phyloP scores from a whole-genome alignment of 1,140 invertebrate species.

The Zaprionus nigranus region DNA sequence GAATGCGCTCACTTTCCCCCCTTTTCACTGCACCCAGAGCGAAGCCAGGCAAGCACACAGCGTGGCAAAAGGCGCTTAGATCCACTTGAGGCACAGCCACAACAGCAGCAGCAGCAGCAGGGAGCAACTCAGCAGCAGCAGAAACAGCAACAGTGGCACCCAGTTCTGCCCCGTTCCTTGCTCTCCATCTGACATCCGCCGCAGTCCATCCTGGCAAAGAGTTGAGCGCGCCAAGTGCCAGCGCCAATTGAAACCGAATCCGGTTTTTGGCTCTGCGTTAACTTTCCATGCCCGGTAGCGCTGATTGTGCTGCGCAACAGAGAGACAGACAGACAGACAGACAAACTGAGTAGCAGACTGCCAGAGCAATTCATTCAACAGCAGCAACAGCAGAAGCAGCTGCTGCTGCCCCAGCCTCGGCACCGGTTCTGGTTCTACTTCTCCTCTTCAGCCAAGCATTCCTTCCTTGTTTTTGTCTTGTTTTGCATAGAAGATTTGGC shows the following conservation, averaged over 20 bases:
- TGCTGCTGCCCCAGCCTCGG: neutral
- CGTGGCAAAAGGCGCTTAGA: conserved; percentile 62
- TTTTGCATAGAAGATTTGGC: conserved; percentile 58
- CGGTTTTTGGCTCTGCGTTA: conserved; percentile 68
- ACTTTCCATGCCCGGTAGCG: conserved; percentile 78
- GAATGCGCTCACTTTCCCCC: conserved; percentile 48
- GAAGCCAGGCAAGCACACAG: conserved; percentile 32
- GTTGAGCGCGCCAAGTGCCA: conserved; percentile 62
- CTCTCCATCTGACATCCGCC: conserved; percentile 61
- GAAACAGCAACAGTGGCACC: neutral
- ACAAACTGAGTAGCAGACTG: conserved; percentile 27
- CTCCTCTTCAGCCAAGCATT: neutral
- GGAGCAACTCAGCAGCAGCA: neutral
- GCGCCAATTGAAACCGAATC: conserved; percentile 70
- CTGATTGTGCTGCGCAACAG: conserved; percentile 67
- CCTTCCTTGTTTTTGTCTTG: conserved; percentile 24
- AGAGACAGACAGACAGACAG: conserved; percentile 11
- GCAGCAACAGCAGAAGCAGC: conserved; percentile 39
- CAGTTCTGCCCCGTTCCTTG: neutral
- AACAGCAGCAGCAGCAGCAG: conserved; percentile 2
- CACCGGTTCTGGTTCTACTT: conserved; percentile 9
- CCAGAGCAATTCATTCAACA: conserved; percentile 68
- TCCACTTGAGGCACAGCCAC: conserved; percentile 11
- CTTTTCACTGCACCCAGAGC: conserved; percentile 27
- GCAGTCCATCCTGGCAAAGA: conserved; percentile 71